These are phyloP conservation scores for Drosophila oshimai DNA, from an alignment of 1,140 invertebrate species.

Conservation along the genomic window DNA sequence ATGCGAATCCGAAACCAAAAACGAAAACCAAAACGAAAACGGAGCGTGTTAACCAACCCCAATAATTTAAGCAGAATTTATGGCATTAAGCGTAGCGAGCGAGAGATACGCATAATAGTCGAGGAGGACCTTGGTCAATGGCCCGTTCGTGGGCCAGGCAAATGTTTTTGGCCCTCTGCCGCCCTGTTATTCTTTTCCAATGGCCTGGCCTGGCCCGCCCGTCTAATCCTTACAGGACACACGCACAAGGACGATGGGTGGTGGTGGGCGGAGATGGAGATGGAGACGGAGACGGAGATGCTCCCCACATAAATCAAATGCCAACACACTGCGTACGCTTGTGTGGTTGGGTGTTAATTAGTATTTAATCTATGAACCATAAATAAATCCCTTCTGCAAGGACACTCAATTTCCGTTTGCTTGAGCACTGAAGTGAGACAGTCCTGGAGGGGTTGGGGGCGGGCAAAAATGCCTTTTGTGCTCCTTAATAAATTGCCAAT, in stretches of 20 bases:
- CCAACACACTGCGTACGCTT: constrained; percentile 32
- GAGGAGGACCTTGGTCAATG: constrained; percentile 62
- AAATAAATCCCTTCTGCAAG: constrained; percentile 74
- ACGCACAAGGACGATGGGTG: constrained; percentile 20
- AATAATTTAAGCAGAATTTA: constrained; percentile 82
- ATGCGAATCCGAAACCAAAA: constrained; percentile 51
- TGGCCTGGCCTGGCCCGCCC: constrained; percentile 25
- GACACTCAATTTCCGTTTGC: constrained; percentile 70
- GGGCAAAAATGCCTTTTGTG: constrained; percentile 41
- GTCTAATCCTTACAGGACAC: constrained; percentile 70
- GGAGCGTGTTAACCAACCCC: constrained; percentile 71
- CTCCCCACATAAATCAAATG: constrained; percentile 70
- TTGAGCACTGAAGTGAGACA: constrained; percentile 31
- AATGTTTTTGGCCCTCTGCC: constrained; percentile 51
- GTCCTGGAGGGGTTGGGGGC: neutral
- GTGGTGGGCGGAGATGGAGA: too few relatives aligned
- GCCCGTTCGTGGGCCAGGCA: constrained; percentile 36
- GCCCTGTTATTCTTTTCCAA: constrained; percentile 37
- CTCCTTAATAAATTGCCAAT: constrained; percentile 70
- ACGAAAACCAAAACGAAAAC: constrained; percentile 33
- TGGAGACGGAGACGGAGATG: too few relatives aligned
- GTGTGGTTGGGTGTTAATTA: constrained; percentile 73
- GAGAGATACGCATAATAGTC: constrained; percentile 67
- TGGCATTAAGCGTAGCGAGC: constrained; percentile 61
- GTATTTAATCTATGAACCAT: constrained; percentile 81